Percentiles rank a stretch among this genome's conserved stretches.
Evolutionary conservation across 2,888 invertebrate species (phyloP).

Genomic region (Drosophila flavopinicola): DNA sequence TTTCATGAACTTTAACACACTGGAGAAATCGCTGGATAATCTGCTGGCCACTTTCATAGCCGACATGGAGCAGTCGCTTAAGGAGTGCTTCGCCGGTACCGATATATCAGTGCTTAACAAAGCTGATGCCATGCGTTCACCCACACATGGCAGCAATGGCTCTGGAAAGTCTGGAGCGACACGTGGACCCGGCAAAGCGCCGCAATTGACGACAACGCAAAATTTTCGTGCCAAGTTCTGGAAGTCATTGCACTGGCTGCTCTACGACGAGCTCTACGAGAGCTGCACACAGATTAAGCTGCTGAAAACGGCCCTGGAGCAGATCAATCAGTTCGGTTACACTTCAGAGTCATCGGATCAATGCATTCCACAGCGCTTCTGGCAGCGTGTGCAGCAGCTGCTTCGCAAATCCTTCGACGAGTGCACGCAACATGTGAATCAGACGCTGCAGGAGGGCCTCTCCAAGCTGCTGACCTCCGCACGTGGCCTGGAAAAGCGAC

Average conservation of each 20-base stretch:
- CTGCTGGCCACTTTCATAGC: constrained; percentile 82
- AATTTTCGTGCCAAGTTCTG: constrained; percentile 89
- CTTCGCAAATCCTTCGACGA: constrained; percentile 83
- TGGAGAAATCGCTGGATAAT: constrained; percentile 83
- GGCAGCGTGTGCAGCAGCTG: constrained; percentile 85
- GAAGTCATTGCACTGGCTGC: constrained; percentile 94
- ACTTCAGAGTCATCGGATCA: constrained; percentile 66
- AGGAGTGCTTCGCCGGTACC: constrained; percentile 84
- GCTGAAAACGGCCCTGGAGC: constrained; percentile 83
- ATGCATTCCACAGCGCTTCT: constrained; percentile 85
- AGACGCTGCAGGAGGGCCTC: constrained; percentile 83
- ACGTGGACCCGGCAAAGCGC: constrained; percentile 85
- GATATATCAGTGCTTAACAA: constrained; percentile 85
- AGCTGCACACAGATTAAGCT: constrained; percentile 87
- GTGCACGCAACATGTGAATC: constrained; percentile 81
- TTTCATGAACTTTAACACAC: constrained; percentile 83
- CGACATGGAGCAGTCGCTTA: constrained; percentile 83
- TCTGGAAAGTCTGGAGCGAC: constrained; percentile 22
- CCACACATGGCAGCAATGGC: constrained; percentile 38
- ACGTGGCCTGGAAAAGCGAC: constrained; percentile 79
- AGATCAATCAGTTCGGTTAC: constrained; percentile 77
- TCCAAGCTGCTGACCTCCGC: constrained; percentile 83
- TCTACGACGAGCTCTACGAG: constrained; percentile 90
- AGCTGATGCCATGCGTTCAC: constrained; percentile 82
- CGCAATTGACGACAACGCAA: constrained; percentile 85